phyloP scores from a whole-genome alignment of 2,888 invertebrate species.

The Galeruca laticollis region DNA sequence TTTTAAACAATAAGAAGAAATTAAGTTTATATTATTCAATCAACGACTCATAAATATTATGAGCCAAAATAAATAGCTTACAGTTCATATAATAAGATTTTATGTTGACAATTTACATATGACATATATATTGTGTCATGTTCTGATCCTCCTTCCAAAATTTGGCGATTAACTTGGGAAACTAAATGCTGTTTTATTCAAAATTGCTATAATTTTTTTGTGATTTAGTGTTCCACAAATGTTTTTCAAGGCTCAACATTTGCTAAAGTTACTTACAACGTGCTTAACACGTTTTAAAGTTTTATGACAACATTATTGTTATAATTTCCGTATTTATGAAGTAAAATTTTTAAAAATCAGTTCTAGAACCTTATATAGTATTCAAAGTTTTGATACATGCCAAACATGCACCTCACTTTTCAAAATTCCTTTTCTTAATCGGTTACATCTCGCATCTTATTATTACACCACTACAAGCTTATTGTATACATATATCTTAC shows the following conservation, averaged over 20 bases:
- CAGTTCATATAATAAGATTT: not conserved
- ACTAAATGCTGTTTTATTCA: not conserved
- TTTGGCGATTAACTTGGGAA: not conserved
- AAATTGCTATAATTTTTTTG: no score
- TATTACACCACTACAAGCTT: not conserved
- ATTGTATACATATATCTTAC: not conserved
- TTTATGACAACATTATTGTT: not conserved
- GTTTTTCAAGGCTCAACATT: not conserved
- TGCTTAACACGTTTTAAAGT: not conserved
- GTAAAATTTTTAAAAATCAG: conserved; percentile 3
- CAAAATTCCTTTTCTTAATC: conserved; percentile 8
- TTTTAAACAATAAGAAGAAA: not conserved
- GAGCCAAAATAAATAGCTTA: not conserved
- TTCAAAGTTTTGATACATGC: not conserved
- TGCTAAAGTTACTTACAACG: not conserved
- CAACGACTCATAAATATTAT: conserved; percentile 7
- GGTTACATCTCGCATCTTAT: not conserved
- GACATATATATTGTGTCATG: not conserved
- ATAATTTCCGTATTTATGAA: not conserved
- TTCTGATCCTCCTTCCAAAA: not conserved
- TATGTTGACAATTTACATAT: not conserved
- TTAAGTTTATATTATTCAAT: not conserved
- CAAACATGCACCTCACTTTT: not conserved
- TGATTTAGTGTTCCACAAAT: no score
- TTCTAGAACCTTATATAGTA: conserved; percentile 9